Percentiles rank a stretch among this genome's conserved stretches.
These are phyloP conservation scores for Kryphioiulus occultus DNA, from an alignment of 2,888 invertebrate genomes.

Conservation along the genomic window DNA sequence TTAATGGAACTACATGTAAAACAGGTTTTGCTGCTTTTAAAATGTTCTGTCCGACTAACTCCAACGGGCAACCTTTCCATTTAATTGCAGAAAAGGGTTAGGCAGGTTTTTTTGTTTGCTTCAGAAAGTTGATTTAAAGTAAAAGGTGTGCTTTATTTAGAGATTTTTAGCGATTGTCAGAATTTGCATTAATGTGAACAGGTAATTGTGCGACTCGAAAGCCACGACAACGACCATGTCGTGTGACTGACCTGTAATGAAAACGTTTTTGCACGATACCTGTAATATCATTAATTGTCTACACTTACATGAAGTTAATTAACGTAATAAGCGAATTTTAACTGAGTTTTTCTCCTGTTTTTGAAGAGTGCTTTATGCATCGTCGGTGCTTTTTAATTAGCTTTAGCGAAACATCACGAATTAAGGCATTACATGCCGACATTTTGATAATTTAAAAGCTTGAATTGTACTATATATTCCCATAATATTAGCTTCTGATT, in stretches of 20 bases:
- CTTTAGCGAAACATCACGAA: background rate
- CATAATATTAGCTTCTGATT: no score
- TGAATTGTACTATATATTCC: no score
- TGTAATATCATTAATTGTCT: background rate
- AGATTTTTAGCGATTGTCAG: background rate
- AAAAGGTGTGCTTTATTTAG: constrained; percentile 25
- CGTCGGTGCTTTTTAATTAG: background rate
- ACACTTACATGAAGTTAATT: background rate
- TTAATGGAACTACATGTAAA: background rate
- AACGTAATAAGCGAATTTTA: background rate
- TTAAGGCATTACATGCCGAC: background rate
- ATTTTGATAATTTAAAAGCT: background rate
- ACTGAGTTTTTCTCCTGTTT: background rate
- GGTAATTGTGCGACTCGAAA: background rate
- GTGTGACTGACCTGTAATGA: constrained; percentile 28
- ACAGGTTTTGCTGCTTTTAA: background rate
- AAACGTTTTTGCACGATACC: background rate
- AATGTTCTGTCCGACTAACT: constrained; percentile 21
- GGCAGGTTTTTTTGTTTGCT: background rate
- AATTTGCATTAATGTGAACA: background rate
- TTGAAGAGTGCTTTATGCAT: background rate
- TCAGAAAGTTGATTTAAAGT: background rate
- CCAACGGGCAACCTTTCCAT: background rate
- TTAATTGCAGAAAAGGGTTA: constrained; percentile 20
- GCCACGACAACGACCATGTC: background rate